phyloP scores from a whole-genome alignment of 2,888 invertebrate species.

The Spodoptera exigua region DNA sequence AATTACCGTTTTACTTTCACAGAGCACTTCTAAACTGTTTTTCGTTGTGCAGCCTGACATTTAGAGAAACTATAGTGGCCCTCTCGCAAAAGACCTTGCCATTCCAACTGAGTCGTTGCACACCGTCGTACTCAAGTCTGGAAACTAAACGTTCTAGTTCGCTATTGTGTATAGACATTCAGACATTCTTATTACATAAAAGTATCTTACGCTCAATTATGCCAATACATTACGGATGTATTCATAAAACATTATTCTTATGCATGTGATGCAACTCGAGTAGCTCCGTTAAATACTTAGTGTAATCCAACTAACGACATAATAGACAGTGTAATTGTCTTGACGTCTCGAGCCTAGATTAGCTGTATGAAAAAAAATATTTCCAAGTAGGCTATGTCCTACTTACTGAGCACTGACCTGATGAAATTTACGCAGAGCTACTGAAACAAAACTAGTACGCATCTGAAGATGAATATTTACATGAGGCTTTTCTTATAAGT shows the following conservation, averaged over 20 bases:
- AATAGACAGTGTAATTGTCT: neutral
- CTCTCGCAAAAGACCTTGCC: slow-evolving; percentile 62
- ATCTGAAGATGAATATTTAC: slow-evolving; percentile 57
- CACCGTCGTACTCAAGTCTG: slow-evolving; percentile 16
- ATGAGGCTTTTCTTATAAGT: slow-evolving; percentile 39
- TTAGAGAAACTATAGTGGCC: slow-evolving; percentile 56
- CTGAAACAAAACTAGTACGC: slow-evolving; percentile 67
- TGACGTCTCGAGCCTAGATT: slow-evolving; percentile 25
- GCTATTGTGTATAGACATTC: slow-evolving; percentile 25
- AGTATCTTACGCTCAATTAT: neutral
- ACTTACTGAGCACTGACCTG: slow-evolving; percentile 73
- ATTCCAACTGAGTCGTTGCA: slow-evolving; percentile 51
- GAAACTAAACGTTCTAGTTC: slow-evolving; percentile 34
- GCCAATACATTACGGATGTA: slow-evolving; percentile 2
- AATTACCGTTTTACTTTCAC: slow-evolving; percentile 35
- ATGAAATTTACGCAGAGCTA: slow-evolving; percentile 63
- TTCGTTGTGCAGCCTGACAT: slow-evolving; percentile 51
- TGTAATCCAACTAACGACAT: slow-evolving; percentile 1
- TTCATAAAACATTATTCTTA: too few species aligned
- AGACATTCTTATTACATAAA: slow-evolving; percentile 1
- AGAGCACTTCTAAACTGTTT: slow-evolving; percentile 21
- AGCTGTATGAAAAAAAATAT: slow-evolving; percentile 36
- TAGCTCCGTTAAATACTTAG: neutral
- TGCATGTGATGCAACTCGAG: neutral
- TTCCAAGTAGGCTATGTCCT: slow-evolving; percentile 65